Evolutionary conservation across 2,797 vertebrate genomes (phyloP).

Genomic region (Pangasius larnaudii): DNA sequence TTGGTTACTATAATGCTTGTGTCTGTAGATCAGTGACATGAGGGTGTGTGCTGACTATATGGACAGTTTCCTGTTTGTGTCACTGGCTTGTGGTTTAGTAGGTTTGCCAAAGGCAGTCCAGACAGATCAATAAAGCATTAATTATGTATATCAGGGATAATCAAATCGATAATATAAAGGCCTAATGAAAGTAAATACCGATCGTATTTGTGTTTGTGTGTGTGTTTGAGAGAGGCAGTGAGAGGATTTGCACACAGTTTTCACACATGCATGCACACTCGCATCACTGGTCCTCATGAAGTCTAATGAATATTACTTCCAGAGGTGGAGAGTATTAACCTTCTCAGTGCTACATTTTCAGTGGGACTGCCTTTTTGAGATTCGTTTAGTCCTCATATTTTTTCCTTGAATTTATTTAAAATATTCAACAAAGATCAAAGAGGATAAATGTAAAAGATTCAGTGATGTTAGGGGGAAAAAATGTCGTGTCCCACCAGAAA

Average conservation of each 20-base stretch:
- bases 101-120: constrained; percentile 24
- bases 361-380: background rate
- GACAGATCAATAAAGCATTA: constrained; percentile 50
- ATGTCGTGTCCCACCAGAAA: background rate
- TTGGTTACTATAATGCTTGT: background rate
- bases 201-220: background rate
- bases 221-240: background rate
- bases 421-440: background rate
- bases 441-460: background rate
- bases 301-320: background rate
- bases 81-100: constrained; percentile 16
- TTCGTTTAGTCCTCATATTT: background rate
- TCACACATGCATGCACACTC: background rate
- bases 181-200: background rate
- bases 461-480: background rate
- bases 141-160: constrained; percentile 31
- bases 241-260: background rate
- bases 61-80: constrained; percentile 40
- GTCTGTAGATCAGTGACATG: background rate
- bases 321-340: background rate
- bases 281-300: background rate
- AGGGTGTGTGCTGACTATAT: background rate
- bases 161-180: background rate
- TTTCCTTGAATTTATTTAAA: background rate
- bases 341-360: background rate